Conservation (phyloP, 1,140 invertebrate genomes). For the Neodiprion fabricii region DNA sequence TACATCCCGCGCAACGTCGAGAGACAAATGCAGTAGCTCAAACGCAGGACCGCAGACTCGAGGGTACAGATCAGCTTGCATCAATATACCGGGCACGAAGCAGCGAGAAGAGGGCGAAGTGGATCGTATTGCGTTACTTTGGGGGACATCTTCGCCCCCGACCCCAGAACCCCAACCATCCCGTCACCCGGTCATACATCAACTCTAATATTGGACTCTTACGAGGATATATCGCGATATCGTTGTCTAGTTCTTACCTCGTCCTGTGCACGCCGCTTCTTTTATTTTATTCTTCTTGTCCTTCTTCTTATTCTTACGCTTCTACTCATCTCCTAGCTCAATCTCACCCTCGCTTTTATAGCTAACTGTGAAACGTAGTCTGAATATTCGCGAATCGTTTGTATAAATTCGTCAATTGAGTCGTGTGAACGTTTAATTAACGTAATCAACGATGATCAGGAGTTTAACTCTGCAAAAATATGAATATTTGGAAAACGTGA, state of each 20-base stretch:
- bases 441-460: too few species aligned
- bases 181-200: conserved; percentile 50
- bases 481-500: too few species aligned
- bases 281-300: conserved; percentile 33
- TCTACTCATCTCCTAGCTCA: too few species aligned
- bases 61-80: conserved; percentile 37
- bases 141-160: conserved; percentile 49
- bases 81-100: conserved; percentile 60
- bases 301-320: conserved; percentile 30
- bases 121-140: conserved; percentile 48
- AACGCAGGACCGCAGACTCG: background rate
- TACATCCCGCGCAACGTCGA: background rate
- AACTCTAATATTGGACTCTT: conserved; percentile 56
- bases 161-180: conserved; percentile 14
- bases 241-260: background rate
- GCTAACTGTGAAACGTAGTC: too few species aligned
- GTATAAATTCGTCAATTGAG: too few species aligned
- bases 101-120: conserved; percentile 32
- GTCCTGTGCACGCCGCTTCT: background rate
- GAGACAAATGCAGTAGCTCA: conserved; percentile 2
- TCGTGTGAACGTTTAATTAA: too few species aligned
- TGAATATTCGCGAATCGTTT: too few species aligned
- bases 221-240: conserved; percentile 7
- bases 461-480: too few species aligned
- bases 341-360: too few species aligned